These are phyloP conservation scores for Chloropsis hardwickii DNA, from an alignment of 2,113 vertebrate genomes.

Conservation along the genomic window DNA sequence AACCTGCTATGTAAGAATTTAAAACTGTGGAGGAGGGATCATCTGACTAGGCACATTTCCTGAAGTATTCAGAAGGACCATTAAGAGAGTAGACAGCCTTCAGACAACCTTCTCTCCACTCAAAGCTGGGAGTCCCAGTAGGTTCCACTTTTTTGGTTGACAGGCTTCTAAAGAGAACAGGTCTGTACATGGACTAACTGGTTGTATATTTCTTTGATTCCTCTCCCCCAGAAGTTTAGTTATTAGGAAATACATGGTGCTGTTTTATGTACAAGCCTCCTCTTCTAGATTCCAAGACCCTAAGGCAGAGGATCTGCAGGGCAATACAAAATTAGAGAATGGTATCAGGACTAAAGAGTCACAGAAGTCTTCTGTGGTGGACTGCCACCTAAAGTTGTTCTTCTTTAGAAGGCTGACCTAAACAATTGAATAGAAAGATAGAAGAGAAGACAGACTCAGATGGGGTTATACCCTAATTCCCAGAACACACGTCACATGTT, in stretches of 20 bases:
- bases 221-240: neutral
- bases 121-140: neutral
- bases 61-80: neutral
- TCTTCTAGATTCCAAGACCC: neutral
- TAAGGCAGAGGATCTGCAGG: neutral
- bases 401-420: neutral
- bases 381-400: neutral
- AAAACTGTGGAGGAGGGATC: neutral
- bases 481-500: neutral
- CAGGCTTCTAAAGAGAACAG: neutral
- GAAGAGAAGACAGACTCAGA: neutral
- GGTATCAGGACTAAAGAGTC: neutral
- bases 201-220: neutral
- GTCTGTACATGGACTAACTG: neutral
- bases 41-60: neutral
- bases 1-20: neutral
- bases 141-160: neutral
- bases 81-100: neutral
- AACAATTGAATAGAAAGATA: neutral
- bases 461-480: neutral
- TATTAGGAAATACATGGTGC: neutral
- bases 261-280: neutral
- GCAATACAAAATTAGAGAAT: neutral
- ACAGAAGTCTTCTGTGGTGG: neutral
- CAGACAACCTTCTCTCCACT: neutral